Percentiles rank a stretch among this genome's conserved stretches.
Conservation (phyloP, 2,888 invertebrate genomes). For the Heteromyza rotundicornis region DNA sequence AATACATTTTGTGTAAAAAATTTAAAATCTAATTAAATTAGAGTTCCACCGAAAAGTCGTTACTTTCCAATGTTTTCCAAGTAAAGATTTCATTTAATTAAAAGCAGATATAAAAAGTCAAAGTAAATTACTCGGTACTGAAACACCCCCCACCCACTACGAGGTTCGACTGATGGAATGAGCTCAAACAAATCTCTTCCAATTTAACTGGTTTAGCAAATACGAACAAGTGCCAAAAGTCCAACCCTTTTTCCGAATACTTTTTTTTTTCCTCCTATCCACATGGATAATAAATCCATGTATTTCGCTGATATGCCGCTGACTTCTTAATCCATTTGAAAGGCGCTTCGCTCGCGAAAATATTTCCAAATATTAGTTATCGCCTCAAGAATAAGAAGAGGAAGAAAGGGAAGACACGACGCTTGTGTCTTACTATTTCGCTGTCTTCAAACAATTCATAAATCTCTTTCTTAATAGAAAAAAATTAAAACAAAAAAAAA, state of each 20-base stretch:
- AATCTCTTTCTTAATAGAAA: constrained; percentile 44
- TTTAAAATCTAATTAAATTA: too few relatives aligned
- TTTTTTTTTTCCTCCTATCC: constrained; percentile 17
- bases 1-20: too few relatives aligned
- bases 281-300: constrained; percentile 31
- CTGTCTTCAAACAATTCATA: constrained; percentile 53
- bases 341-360: background rate
- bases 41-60: too few relatives aligned
- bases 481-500: constrained; percentile 4
- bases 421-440: constrained; percentile 44
- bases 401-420: constrained; percentile 19
- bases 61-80: too few relatives aligned
- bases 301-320: constrained; percentile 56
- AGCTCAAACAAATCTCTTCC: background rate
- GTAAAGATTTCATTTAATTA: background rate
- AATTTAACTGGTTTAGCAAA: background rate
- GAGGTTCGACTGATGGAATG: too few relatives aligned
- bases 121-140: background rate
- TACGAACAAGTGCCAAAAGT: constrained; percentile 49
- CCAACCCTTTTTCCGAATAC: constrained; percentile 42
- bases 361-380: constrained; percentile 41
- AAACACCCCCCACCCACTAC: background rate
- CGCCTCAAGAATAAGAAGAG: too few relatives aligned
- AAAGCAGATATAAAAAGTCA: background rate
- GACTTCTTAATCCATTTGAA: constrained; percentile 34